Evolutionary conservation across 2,113 vertebrate species (phyloP), one percentile per base, ranked within the genome.

Genomic region (Epinephelus moara): DNA sequence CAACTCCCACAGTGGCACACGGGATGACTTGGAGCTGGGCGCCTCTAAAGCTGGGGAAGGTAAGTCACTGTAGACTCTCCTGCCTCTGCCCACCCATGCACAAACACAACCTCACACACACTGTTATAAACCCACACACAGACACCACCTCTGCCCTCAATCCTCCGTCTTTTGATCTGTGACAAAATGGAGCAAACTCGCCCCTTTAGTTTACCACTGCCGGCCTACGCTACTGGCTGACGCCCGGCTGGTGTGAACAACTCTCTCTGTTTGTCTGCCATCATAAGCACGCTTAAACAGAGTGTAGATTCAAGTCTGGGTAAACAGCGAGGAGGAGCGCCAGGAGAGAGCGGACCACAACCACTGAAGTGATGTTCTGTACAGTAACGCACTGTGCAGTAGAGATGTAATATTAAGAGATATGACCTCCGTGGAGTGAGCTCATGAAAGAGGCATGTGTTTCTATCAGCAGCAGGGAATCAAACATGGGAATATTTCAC

Each of bases 1-100:
- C 70, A 97, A 99, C 92, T 97, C 97, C 68, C 97, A 98, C 91
- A 98, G 96, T 90, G 97, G 97, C 81, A 97, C 97, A 42, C 95
- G 96, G 88, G 98, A 99, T 60, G 97, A 98, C 89, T 96, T 96
- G 60, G 97, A 98, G 75, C 95, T 99, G 73, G 97, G 97, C 61
- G 96, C 97, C 59, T 96, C 96, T 33, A 98, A 97, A 95, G 93
- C 91, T 6, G 97, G 97, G 81, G 98, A 99, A 96, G 97, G 98
- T 99, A 96, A 94, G 94, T 88, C 62, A 27, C 50, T 70, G 52
- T 42, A 68, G 50, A 74, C 42, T 57, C 52, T 62, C 14, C 62
- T 70, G 27, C 63, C 53, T 47, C 45, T 75, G 27, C 56, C 74
- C 81, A 85, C 63, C 42, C 78, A 82, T 75, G 42, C 11, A 70